These are phyloP conservation scores for Sialis fuliginosa DNA, from an alignment of 2,888 invertebrate genomes.

Conservation along the genomic window DNA sequence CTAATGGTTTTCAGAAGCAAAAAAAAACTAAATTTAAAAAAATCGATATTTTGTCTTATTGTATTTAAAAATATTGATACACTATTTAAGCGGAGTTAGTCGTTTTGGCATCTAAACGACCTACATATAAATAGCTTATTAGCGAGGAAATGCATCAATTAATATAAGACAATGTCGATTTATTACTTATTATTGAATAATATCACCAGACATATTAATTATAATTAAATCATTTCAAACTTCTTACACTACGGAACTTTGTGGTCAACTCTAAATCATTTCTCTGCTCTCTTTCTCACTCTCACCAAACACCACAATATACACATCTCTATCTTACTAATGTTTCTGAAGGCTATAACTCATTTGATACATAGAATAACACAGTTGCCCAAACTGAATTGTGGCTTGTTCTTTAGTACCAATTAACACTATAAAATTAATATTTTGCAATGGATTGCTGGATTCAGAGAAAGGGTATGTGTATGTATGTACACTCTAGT, in stretches of 20 bases:
- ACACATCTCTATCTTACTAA: conserved; percentile 14
- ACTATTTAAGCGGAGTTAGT: no score
- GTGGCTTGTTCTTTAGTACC: neutral
- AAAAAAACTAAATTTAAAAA: no score
- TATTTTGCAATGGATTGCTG: neutral
- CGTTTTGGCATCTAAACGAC: no score
- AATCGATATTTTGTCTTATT: no score
- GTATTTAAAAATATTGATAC: no score
- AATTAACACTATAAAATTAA: neutral
- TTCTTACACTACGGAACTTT: neutral
- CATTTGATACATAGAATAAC: conserved; percentile 12
- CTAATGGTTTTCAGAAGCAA: no score
- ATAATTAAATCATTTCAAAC: neutral
- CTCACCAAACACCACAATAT: neutral
- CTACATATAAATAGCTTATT: no score
- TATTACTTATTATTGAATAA: neutral
- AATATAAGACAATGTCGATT: no score
- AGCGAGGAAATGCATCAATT: no score
- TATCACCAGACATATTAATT: neutral
- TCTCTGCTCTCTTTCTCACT: neutral
- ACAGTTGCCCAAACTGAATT: conserved; percentile 2
- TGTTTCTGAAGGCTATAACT: conserved; percentile 26
- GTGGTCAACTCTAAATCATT: neutral
- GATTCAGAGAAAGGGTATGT: conserved; percentile 2
- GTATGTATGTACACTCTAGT: no score